phyloP scores from a whole-genome alignment of 1,140 invertebrate genomes.

The Propsilocerus akamusi region DNA sequence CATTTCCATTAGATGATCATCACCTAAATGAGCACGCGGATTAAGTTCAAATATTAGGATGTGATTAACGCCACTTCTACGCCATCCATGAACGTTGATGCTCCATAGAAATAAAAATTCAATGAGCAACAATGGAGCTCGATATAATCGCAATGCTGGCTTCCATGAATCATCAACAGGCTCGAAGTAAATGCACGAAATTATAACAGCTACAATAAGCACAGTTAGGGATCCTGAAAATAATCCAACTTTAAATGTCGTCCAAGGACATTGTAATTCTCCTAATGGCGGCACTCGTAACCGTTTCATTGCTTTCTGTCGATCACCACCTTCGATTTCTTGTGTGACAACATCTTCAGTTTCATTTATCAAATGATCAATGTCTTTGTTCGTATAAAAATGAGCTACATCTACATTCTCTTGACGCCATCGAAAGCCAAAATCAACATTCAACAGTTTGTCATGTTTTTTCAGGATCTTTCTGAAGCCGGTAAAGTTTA shows the following conservation, averaged over 20 bases:
- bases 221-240: conserved; percentile 70
- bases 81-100: conserved; percentile 79
- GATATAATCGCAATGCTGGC: conserved; percentile 47
- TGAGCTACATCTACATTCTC: conserved; percentile 62
- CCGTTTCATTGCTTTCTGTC: conserved; percentile 73
- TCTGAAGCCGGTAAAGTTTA: conserved; percentile 82
- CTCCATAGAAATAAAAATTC: conserved; percentile 73
- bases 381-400: conserved; percentile 77
- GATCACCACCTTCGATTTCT: conserved; percentile 65
- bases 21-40: conserved; percentile 69
- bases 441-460: conserved; percentile 44
- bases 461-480: conserved; percentile 92
- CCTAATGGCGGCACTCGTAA: conserved; percentile 70
- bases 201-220: conserved; percentile 48
- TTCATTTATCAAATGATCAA: conserved; percentile 68
- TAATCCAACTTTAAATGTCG: conserved; percentile 66
- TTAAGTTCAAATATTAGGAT: conserved; percentile 87
- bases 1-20: conserved; percentile 76
- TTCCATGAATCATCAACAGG: conserved; percentile 23
- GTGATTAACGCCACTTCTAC: conserved; percentile 42
- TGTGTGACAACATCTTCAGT: conserved; percentile 63
- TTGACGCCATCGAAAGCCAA: conserved; percentile 50
- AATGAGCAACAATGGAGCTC: conserved; percentile 65
- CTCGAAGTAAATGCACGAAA: conserved; percentile 38
- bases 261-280: conserved; percentile 65